Percentiles rank a stretch among this genome's conserved stretches.
Conservation (phyloP, 2,797 vertebrate species). For the Danio choprae region DNA sequence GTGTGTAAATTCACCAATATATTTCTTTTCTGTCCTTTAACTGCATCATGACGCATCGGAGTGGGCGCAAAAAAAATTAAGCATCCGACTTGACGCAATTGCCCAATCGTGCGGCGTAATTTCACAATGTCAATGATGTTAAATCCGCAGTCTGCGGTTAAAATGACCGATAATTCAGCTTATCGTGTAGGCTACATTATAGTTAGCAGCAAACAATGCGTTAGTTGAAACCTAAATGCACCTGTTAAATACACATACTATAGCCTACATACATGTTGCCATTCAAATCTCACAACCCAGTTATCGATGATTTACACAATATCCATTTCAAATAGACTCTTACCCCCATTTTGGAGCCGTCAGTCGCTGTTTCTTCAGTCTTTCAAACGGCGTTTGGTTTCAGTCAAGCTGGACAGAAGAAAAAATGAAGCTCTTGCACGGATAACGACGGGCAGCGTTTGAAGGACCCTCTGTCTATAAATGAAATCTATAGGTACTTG, state of each 20-base stretch:
- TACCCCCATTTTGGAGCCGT: slow-evolving; percentile 79
- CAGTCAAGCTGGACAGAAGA: slow-evolving; percentile 57
- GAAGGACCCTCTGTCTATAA: slow-evolving; percentile 24
- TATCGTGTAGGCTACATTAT: neutral
- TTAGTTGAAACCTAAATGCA: neutral
- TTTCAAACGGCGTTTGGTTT: slow-evolving; percentile 56
- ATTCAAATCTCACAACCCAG: neutral
- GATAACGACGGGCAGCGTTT: slow-evolving; percentile 11
- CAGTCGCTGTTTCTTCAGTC: slow-evolving; percentile 66
- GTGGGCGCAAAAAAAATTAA: slow-evolving; percentile 37
- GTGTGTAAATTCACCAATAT: neutral
- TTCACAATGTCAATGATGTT: slow-evolving; percentile 25
- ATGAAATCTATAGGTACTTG: slow-evolving; percentile 27
- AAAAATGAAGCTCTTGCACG: slow-evolving; percentile 43
- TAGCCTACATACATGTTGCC: no score
- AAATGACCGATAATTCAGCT: neutral
- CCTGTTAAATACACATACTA: neutral
- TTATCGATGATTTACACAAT: neutral
- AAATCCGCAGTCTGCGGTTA: neutral
- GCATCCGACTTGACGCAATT: slow-evolving; percentile 40
- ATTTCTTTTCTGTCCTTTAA: neutral
- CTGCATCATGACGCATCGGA: slow-evolving; percentile 54
- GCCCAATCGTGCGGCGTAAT: slow-evolving; percentile 16
- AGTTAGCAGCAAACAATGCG: neutral
- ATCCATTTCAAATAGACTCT: slow-evolving; percentile 54